phyloP scores from a whole-genome alignment of 2,113 vertebrate species.

The Pygoscelis adeliae region DNA sequence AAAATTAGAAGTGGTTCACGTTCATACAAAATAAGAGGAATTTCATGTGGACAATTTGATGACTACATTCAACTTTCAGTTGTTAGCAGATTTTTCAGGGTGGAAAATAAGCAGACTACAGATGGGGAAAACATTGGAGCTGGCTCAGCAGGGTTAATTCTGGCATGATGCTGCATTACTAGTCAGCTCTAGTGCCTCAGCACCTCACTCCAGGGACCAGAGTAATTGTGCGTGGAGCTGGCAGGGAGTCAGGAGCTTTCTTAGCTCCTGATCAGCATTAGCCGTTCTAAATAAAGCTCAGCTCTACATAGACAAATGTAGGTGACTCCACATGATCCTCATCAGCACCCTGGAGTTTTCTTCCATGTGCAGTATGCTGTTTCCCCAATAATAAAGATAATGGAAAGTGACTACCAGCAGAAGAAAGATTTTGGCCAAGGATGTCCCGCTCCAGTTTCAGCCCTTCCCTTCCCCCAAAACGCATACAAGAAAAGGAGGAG shows the following conservation, averaged over 20 bases:
- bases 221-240: slow-evolving; percentile 44
- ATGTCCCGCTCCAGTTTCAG: background rate
- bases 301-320: slow-evolving; percentile 1
- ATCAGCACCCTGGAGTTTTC: background rate
- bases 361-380: background rate
- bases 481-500: background rate
- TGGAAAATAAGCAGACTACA: slow-evolving; percentile 24
- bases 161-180: slow-evolving; percentile 50
- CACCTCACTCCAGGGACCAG: slow-evolving; percentile 14
- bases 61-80: background rate
- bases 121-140: slow-evolving; percentile 30
- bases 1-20: background rate
- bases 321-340: slow-evolving; percentile 25
- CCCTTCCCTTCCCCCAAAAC: background rate
- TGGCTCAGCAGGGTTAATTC: slow-evolving; percentile 66
- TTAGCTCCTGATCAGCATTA: slow-evolving; percentile 52
- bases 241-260: slow-evolving; percentile 45
- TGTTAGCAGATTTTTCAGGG: slow-evolving; percentile 10
- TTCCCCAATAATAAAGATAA: background rate
- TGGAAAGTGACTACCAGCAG: background rate
- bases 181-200: slow-evolving; percentile 50
- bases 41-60: background rate
- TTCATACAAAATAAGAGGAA: background rate
- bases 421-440: background rate
- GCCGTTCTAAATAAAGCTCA: slow-evolving; percentile 61